phyloP scores from a whole-genome alignment of 2,113 vertebrate species.

The Oncorhynchus mykiss region DNA sequence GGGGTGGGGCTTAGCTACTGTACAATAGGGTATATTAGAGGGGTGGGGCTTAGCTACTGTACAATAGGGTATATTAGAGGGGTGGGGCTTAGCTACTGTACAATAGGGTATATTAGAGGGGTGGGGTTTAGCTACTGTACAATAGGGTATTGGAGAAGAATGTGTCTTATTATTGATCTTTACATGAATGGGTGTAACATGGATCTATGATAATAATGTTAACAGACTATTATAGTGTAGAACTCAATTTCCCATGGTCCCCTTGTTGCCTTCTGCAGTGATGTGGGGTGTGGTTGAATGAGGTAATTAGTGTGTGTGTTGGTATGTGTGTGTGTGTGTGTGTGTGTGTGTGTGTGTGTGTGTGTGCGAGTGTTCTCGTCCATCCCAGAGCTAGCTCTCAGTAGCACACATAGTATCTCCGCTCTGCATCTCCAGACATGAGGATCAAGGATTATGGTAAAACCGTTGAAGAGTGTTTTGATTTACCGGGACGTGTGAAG shows the following conservation, averaged over 20 bases:
- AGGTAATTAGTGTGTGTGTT: slow-evolving; percentile 13
- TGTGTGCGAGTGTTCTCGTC: not conserved
- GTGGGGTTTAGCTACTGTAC: too few species aligned
- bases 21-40: too few species aligned
- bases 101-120: too few species aligned
- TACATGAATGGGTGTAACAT: too few species aligned
- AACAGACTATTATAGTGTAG: too few species aligned
- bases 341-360: slow-evolving; percentile 11
- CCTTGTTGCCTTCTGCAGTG: slow-evolving; percentile 62
- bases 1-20: too few species aligned
- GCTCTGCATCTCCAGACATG: not conserved
- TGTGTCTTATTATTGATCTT: too few species aligned
- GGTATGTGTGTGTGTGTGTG: not conserved
- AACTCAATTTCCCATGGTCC: slow-evolving; percentile 65
- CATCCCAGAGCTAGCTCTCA: not conserved
- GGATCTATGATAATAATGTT: too few species aligned
- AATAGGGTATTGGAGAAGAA: too few species aligned
- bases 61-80: too few species aligned
- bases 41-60: too few species aligned
- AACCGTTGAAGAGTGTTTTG: not conserved
- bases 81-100: too few species aligned
- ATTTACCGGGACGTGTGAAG: not conserved
- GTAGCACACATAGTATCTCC: not conserved
- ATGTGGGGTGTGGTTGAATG: slow-evolving; percentile 64
- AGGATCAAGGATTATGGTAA: not conserved